A percentile compares a stretch with the other conserved stretches of the same genome.
Evolutionary conservation across 2,888 invertebrate species (phyloP).

Genomic region (Erynnis tages): DNA sequence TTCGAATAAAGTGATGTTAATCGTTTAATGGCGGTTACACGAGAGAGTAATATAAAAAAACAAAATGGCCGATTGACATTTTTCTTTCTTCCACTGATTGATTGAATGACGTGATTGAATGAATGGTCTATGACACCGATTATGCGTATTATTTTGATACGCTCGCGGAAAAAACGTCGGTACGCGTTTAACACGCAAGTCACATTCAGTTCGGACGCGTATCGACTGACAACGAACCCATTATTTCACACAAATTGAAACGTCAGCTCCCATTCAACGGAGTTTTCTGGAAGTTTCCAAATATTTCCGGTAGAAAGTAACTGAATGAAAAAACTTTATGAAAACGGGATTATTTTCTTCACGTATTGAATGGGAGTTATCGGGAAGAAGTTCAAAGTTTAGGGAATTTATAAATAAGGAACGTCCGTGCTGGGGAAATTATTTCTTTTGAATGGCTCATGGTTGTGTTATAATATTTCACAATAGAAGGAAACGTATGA

Average conservation of each 20-base stretch:
- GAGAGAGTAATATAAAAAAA: too few relatives aligned
- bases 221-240: conserved; percentile 5
- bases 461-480: too few relatives aligned
- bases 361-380: conserved; percentile 5
- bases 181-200: conserved; percentile 13
- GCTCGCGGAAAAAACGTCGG: neutral
- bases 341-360: conserved; percentile 13
- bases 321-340: conserved; percentile 8
- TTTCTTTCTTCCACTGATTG: too few relatives aligned
- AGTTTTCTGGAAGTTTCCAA: conserved; percentile 11
- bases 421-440: neutral
- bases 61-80: too few relatives aligned
- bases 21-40: too few relatives aligned
- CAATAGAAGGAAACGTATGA: too few relatives aligned
- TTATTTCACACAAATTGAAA: conserved; percentile 22
- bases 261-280: conserved; percentile 7
- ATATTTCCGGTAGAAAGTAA: conserved; percentile 17
- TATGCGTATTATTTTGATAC: too few relatives aligned
- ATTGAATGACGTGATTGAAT: too few relatives aligned
- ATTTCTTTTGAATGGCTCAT: too few relatives aligned
- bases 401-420: neutral
- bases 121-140: too few relatives aligned
- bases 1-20: too few relatives aligned
- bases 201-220: conserved; percentile 15
- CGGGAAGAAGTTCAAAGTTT: conserved; percentile 1